A percentile compares a stretch with the other conserved stretches of the same genome.
These are phyloP conservation scores for Venustaconcha ellipsiformis DNA, from an alignment of 1,140 invertebrate genomes.

Conservation along the genomic window DNA sequence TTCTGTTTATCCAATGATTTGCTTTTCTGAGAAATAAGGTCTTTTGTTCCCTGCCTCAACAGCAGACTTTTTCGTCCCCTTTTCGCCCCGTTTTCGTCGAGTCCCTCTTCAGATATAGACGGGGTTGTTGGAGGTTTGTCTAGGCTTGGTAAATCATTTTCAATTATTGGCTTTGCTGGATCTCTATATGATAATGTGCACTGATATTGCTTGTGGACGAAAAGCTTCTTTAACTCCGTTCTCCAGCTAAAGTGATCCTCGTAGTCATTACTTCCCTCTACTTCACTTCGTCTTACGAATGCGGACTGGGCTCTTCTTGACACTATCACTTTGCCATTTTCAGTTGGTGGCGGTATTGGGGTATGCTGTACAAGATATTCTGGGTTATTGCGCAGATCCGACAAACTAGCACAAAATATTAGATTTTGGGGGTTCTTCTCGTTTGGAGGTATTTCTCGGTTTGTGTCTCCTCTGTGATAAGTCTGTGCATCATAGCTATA, in stretches of 20 bases:
- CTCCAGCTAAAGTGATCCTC: slow-evolving; percentile 9
- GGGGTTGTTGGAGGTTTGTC: slow-evolving; percentile 23
- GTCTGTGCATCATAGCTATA: slow-evolving; percentile 11
- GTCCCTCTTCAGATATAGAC: slow-evolving; percentile 19
- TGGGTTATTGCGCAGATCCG: slow-evolving; percentile 51
- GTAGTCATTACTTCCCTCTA: slow-evolving; percentile 1
- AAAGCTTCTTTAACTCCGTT: slow-evolving; percentile 20
- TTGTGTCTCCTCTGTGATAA: neutral
- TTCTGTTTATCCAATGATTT: too few species aligned
- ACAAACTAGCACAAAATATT: slow-evolving; percentile 39
- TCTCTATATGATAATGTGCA: slow-evolving; percentile 23
- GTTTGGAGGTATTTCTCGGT: slow-evolving; percentile 9
- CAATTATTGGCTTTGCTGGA: neutral
- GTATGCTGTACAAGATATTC: slow-evolving; percentile 47
- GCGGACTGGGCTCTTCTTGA: slow-evolving; percentile 17
- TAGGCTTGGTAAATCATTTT: slow-evolving; percentile 9
- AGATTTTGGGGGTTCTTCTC: slow-evolving; percentile 34
- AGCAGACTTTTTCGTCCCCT: slow-evolving; percentile 6
- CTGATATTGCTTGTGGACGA: slow-evolving; percentile 19
- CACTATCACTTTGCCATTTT: neutral
- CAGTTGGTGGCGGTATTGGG: neutral
- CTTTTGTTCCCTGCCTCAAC: slow-evolving; percentile 13
- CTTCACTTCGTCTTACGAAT: slow-evolving; percentile 13
- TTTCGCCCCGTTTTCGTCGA: slow-evolving; percentile 2
- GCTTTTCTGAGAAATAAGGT: neutral